These are phyloP conservation scores for Indicator indicator DNA, from an alignment of 2,113 vertebrate genomes.

Conservation along the genomic window DNA sequence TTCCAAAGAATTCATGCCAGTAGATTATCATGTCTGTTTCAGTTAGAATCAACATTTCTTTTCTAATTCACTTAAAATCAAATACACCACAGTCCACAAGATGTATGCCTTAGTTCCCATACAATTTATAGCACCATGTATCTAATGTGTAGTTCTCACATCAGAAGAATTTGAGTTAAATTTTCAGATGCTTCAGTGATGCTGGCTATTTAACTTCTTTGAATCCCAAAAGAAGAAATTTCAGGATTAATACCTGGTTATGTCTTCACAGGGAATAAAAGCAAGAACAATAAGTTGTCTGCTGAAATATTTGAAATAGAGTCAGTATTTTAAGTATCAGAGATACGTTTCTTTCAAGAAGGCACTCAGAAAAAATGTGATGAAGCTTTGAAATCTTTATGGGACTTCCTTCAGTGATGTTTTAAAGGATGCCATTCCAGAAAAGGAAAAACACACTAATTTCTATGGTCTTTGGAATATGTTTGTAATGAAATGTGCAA, in stretches of 20 bases:
- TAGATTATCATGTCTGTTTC: conserved; percentile 73
- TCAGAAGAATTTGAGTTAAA: background rate
- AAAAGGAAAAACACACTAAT: background rate
- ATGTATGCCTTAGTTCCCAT: conserved; percentile 62
- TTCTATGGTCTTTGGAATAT: background rate
- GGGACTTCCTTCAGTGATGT: background rate
- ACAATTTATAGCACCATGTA: conserved; percentile 5
- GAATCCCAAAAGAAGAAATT: background rate
- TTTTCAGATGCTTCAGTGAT: background rate
- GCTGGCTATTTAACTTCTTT: background rate
- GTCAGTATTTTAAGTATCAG: background rate
- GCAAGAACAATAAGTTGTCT: background rate
- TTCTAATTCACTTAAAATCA: conserved; percentile 73
- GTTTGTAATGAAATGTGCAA: background rate
- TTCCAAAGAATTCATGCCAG: conserved; percentile 61
- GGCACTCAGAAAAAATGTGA: background rate
- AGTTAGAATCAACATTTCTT: conserved; percentile 76
- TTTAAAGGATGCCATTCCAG: background rate
- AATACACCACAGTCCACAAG: conserved; percentile 51
- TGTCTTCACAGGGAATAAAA: conserved; percentile 3
- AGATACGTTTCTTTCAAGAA: background rate
- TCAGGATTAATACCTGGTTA: background rate
- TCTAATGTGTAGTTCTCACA: background rate
- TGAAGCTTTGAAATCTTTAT: background rate
- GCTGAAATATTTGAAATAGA: conserved; percentile 39